Evolutionary conservation across 2,888 invertebrate genomes (phyloP).

Genomic region (Ametastegia equiseti): DNA sequence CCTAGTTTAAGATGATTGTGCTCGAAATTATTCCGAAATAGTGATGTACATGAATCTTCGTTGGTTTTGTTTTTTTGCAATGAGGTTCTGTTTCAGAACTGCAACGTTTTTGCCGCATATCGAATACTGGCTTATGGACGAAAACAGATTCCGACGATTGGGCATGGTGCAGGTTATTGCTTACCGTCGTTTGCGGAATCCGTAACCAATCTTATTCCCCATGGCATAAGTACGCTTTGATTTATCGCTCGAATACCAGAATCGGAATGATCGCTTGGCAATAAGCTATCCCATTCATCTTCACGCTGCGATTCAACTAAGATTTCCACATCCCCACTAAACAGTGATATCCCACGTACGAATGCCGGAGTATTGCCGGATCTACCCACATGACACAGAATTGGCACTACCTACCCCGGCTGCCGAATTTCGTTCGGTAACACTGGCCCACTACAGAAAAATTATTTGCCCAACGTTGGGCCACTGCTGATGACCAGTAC

Average conservation of each 20-base stretch:
- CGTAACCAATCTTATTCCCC: conserved; percentile 12
- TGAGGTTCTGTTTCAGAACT: background rate
- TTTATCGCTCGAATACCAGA: conserved; percentile 33
- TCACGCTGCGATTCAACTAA: background rate
- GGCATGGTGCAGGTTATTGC: conserved; percentile 24
- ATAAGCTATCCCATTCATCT: background rate
- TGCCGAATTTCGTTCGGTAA: no score
- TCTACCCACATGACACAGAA: no score
- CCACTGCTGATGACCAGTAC: no score
- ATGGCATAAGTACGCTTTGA: conserved; percentile 11
- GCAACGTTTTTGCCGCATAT: background rate
- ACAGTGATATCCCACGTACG: no score
- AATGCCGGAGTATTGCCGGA: no score
- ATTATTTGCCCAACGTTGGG: no score
- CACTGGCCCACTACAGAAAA: no score
- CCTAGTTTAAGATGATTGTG: no score
- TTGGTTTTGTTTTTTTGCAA: background rate
- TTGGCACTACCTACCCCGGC: no score
- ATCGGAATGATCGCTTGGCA: background rate
- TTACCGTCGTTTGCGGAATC: conserved; percentile 18
- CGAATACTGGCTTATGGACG: background rate
- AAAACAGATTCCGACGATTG: conserved; percentile 5
- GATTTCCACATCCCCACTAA: no score
- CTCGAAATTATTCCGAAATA: no score
- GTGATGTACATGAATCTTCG: no score